Evolutionary conservation across 2,113 vertebrate species (phyloP).

Genomic region (Tupaia tana): DNA sequence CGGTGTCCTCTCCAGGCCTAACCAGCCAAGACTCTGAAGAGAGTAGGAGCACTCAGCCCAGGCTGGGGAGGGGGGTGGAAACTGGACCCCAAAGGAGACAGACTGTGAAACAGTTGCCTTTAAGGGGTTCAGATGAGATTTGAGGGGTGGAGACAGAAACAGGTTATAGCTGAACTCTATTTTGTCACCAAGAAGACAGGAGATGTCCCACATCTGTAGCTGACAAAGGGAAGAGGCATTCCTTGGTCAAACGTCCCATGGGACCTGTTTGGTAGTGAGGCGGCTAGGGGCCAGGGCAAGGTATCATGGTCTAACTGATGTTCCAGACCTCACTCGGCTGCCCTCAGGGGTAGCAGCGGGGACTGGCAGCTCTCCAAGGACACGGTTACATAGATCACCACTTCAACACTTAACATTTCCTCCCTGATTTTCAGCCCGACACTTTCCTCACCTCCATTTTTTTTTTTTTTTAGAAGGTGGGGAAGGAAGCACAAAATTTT

Average conservation of each 20-base stretch:
- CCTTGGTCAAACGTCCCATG: background rate
- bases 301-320: background rate
- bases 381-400: background rate
- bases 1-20: constrained; percentile 50
- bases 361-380: background rate
- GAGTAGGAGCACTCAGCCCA: constrained; percentile 27
- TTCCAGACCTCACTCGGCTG: background rate
- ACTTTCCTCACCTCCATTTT: background rate
- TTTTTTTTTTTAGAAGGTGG: background rate
- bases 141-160: constrained; percentile 44
- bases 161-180: background rate
- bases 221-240: background rate
- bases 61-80: constrained; percentile 10
- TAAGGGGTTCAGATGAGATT: constrained; percentile 12
- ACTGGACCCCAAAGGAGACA: constrained; percentile 48
- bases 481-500: background rate
- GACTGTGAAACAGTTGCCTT: constrained; percentile 25
- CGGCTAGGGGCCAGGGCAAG: background rate
- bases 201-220: background rate
- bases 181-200: background rate
- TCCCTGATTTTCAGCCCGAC: background rate
- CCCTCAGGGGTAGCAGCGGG: background rate
- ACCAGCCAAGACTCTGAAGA: constrained; percentile 28
- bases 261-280: background rate
- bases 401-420: background rate